A percentile compares a stretch with the other conserved stretches of the same genome.
Conservation (phyloP, 2,888 invertebrate species). For the Tachina lurida region DNA sequence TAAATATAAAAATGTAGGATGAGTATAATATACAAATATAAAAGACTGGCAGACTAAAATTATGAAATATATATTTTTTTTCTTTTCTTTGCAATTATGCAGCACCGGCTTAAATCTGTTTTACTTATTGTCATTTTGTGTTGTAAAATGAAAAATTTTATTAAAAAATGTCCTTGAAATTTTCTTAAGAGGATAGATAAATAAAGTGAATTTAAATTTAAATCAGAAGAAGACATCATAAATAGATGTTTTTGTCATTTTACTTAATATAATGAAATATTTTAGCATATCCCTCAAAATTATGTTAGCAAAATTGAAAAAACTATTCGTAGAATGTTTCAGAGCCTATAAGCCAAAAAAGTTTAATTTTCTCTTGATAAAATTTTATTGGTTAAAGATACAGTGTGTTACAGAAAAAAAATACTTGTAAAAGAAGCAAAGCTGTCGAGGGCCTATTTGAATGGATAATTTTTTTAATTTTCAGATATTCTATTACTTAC, state of each 20-base stretch:
- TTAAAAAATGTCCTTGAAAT: constrained; percentile 43
- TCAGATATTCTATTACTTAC: too few relatives aligned
- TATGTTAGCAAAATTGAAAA: too few relatives aligned
- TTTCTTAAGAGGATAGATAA: not conserved
- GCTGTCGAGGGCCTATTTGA: too few relatives aligned
- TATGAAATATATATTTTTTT: not conserved
- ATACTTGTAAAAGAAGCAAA: too few relatives aligned
- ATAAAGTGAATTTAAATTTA: not conserved
- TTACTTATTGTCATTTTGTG: constrained; percentile 22
- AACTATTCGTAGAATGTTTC: too few relatives aligned
- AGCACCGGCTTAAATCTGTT: not conserved
- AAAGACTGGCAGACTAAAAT: constrained; percentile 21
- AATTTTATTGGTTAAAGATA: too few relatives aligned
- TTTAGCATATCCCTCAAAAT: not conserved
- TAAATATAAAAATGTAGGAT: constrained; percentile 14
- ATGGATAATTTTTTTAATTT: too few relatives aligned
- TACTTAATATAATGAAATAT: not conserved
- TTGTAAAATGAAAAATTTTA: not conserved
- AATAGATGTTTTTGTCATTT: not conserved
- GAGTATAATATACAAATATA: not conserved
- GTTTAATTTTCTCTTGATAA: too few relatives aligned
- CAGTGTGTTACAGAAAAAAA: too few relatives aligned
- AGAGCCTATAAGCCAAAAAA: too few relatives aligned
- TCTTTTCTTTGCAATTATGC: not conserved
- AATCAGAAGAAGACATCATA: not conserved